Conservation (phyloP, 2,113 vertebrate genomes). For the Heterochromis multidens region DNA sequence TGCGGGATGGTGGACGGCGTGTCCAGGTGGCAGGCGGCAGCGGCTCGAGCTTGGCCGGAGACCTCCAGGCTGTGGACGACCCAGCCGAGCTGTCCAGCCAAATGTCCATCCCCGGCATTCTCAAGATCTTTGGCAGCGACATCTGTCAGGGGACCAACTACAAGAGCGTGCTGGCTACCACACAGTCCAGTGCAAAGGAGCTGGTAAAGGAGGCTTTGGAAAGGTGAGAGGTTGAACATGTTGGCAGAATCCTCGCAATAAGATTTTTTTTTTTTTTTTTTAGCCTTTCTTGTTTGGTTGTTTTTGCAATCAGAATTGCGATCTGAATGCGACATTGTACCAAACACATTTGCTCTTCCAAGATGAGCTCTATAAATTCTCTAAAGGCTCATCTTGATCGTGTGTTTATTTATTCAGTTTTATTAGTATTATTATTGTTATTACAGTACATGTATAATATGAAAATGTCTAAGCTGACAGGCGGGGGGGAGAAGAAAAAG, state of each 20-base stretch:
- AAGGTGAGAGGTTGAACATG: slow-evolving; percentile 58
- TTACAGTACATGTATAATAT: no score
- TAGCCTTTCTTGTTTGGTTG: no score
- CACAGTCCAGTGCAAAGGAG: slow-evolving; percentile 73
- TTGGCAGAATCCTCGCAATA: not conserved
- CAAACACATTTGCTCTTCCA: no score
- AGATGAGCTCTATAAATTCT: no score
- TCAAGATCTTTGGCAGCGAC: slow-evolving; percentile 79
- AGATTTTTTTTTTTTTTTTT: no score
- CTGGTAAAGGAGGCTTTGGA: slow-evolving; percentile 80
- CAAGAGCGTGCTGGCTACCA: slow-evolving; percentile 78
- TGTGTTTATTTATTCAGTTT: no score
- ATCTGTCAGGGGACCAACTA: slow-evolving; percentile 79
- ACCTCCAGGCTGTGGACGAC: slow-evolving; percentile 52
- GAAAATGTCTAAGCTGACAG: no score
- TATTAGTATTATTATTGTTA: no score
- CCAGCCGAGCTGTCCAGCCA: slow-evolving; percentile 73
- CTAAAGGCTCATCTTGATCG: no score
- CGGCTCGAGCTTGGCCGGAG: not conserved
- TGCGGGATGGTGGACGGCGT: slow-evolving; percentile 24
- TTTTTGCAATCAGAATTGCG: no score
- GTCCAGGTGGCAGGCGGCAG: not conserved
- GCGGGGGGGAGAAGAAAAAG: no score
- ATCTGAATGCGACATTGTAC: no score
- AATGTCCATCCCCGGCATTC: slow-evolving; percentile 75